phyloP scores from a whole-genome alignment of 2,888 invertebrate genomes.

The Lepidocyrtoides sp. region DNA sequence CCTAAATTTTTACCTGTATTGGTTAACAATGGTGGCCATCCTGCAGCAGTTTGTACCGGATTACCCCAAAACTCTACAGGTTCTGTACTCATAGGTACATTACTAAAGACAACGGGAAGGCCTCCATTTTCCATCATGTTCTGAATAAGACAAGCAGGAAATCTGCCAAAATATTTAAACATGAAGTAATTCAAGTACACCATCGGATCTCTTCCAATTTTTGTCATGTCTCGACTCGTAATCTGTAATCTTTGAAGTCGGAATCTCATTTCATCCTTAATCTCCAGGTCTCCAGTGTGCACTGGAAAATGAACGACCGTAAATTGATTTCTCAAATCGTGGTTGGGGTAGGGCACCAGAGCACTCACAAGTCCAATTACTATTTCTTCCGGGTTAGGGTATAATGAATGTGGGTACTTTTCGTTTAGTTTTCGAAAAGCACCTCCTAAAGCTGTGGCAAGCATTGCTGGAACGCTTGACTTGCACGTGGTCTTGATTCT shows the following conservation, averaged over 20 bases:
- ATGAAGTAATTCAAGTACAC: conserved; percentile 76
- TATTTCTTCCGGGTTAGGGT: conserved; percentile 53
- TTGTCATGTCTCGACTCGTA: conserved; percentile 72
- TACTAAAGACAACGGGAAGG: conserved; percentile 80
- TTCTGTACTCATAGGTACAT: conserved; percentile 81
- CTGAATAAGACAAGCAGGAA: conserved; percentile 80
- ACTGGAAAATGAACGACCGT: conserved; percentile 79
- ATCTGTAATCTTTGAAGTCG: conserved; percentile 67
- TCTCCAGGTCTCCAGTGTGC: conserved; percentile 37
- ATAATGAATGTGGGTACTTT: conserved; percentile 28
- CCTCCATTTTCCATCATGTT: conserved; percentile 80
- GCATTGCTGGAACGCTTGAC: conserved; percentile 76
- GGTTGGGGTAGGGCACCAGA: conserved; percentile 79
- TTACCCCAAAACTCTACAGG: conserved; percentile 79
- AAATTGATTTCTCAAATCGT: conserved; percentile 80
- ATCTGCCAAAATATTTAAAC: conserved; percentile 82
- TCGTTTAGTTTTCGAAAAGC: conserved; percentile 77
- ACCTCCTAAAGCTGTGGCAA: conserved; percentile 72
- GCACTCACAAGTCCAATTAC: conserved; percentile 82
- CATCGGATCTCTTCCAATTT: conserved; percentile 68
- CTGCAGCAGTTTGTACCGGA: conserved; percentile 74
- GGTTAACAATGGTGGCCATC: conserved; percentile 81
- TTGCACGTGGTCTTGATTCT: conserved; percentile 70
- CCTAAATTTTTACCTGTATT: conserved; percentile 82
- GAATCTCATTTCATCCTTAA: neutral